Evolutionary conservation across 2,888 invertebrate species (phyloP).

Genomic region (Andrena bucephala): DNA sequence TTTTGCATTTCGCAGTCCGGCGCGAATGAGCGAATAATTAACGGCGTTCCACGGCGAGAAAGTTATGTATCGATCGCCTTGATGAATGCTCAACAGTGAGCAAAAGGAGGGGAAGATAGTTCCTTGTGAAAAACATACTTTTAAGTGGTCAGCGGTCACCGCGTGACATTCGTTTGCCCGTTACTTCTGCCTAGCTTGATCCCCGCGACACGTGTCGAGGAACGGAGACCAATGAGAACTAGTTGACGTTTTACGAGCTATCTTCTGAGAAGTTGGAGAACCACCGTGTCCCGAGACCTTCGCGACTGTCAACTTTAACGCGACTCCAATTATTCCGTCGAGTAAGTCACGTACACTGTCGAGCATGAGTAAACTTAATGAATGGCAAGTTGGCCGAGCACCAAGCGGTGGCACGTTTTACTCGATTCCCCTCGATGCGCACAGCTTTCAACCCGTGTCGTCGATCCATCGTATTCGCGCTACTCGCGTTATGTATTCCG

Average conservation of each 20-base stretch:
- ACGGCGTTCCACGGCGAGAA: neutral
- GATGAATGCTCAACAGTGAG: neutral
- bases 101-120: neutral
- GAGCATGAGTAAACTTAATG: constrained; percentile 60
- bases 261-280: constrained; percentile 46
- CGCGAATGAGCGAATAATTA: constrained; percentile 25
- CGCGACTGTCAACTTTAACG: constrained; percentile 36
- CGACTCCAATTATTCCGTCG: constrained; percentile 61
- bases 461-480: constrained; percentile 52
- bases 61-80: neutral
- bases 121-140: neutral
- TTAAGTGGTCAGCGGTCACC: neutral
- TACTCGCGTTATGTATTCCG: constrained; percentile 18
- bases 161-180: neutral
- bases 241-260: constrained; percentile 30
- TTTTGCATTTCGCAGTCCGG: neutral
- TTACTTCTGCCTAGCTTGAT: constrained; percentile 8
- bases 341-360: constrained; percentile 37
- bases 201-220: constrained; percentile 19
- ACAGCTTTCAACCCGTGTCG: constrained; percentile 38
- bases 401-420: constrained; percentile 52
- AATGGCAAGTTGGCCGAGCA: constrained; percentile 68
- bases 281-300: constrained; percentile 21
- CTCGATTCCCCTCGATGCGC: constrained; percentile 46
- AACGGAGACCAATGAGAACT: constrained; percentile 22